Conservation (phyloP, 2,797 vertebrate species). For the Vespertilio murinus region DNA sequence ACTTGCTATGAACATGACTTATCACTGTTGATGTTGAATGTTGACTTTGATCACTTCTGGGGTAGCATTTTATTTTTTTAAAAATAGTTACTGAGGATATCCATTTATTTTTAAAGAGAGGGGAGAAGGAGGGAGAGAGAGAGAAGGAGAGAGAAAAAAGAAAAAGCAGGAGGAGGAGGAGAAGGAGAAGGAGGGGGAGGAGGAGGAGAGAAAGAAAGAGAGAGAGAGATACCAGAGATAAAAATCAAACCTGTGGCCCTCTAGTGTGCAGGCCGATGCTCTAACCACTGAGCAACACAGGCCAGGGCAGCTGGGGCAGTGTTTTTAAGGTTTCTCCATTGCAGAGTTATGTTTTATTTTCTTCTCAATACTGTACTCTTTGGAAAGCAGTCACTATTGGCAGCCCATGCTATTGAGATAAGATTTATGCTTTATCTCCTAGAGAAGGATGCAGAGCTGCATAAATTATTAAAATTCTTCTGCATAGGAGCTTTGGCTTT, state of each 20-base stretch:
- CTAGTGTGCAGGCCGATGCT: too few species aligned
- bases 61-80: not conserved
- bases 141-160: too few species aligned
- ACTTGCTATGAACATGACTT: not conserved
- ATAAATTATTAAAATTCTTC: not conserved
- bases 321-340: not conserved
- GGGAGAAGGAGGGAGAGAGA: not conserved
- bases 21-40: not conserved
- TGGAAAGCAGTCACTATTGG: not conserved
- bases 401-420: not conserved
- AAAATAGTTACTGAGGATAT: not conserved
- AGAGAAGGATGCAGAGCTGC: not conserved
- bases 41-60: not conserved
- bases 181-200: too few species aligned
- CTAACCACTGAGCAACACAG: not conserved
- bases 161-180: too few species aligned
- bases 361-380: not conserved
- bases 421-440: not conserved
- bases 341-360: not conserved
- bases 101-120: too few species aligned
- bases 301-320: not conserved
- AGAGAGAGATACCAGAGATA: too few species aligned
- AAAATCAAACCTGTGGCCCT: not conserved
- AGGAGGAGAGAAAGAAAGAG: too few species aligned
- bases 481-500: not conserved